phyloP scores from a whole-genome alignment of 2,888 invertebrate species.

The Synergus itoensis region DNA sequence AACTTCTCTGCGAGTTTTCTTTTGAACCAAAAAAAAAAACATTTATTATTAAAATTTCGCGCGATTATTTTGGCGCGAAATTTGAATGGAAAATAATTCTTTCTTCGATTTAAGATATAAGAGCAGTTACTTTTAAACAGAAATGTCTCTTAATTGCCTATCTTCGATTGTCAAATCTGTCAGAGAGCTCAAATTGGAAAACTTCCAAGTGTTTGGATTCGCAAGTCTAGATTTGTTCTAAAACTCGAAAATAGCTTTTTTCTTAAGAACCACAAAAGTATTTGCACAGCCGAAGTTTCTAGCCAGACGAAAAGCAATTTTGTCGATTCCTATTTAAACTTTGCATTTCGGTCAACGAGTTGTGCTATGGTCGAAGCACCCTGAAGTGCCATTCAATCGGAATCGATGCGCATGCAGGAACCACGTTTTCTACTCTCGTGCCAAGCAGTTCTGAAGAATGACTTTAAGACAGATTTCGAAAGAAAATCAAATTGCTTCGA shows the following conservation, averaged over 20 bases:
- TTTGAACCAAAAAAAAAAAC: no score
- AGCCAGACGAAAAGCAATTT: constrained; percentile 27
- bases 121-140: no score
- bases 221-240: not conserved
- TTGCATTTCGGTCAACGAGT: constrained; percentile 42
- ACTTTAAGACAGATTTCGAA: not conserved
- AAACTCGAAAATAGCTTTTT: constrained; percentile 6
- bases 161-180: not conserved
- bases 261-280: not conserved
- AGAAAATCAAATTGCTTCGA: not conserved
- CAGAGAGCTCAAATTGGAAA: not conserved
- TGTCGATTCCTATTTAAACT: constrained; percentile 38
- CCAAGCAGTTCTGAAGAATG: constrained; percentile 18
- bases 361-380: constrained; percentile 45
- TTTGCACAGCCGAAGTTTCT: constrained; percentile 11
- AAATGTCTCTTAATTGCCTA: no score
- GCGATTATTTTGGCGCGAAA: no score
- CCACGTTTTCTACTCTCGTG: constrained; percentile 4
- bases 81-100: no score
- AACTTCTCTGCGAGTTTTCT: no score
- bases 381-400: constrained; percentile 41
- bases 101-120: no score
- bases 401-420: constrained; percentile 41
- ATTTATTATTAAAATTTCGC: no score
- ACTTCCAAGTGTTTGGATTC: not conserved